phyloP scores from a whole-genome alignment of 2,113 vertebrate species.

The Equus przewalskii region DNA sequence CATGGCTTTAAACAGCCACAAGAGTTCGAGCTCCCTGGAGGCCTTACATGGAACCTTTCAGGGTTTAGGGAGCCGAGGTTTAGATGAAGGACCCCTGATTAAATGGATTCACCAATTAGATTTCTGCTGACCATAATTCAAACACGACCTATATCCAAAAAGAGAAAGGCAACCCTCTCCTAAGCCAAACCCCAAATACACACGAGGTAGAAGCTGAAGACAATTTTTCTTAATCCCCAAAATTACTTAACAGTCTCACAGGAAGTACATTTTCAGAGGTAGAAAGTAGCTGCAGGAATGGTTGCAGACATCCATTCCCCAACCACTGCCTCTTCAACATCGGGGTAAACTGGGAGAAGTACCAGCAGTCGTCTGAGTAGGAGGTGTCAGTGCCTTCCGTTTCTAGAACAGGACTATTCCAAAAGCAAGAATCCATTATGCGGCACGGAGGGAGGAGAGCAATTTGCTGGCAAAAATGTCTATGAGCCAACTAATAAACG shows the following conservation, averaged over 20 bases:
- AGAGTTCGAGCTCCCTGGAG: not conserved
- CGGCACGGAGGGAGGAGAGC: not conserved
- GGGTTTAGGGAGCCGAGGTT: not conserved
- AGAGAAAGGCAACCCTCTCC: not conserved
- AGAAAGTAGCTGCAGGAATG: constrained; percentile 11
- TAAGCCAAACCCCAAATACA: constrained; percentile 58
- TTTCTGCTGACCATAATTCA: constrained; percentile 15
- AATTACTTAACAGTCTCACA: constrained; percentile 31
- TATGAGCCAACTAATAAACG: not conserved
- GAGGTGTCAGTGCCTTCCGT: not conserved
- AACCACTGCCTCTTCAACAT: not conserved
- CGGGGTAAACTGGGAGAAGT: not conserved
- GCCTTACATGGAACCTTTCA: not conserved
- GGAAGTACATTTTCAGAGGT: constrained; percentile 32
- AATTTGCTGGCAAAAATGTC: constrained; percentile 15
- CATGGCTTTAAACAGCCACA: not conserved
- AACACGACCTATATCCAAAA: constrained; percentile 40
- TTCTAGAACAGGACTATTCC: constrained; percentile 42
- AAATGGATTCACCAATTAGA: not conserved
- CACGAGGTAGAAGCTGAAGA: not conserved
- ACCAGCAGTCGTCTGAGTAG: not conserved
- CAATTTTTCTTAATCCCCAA: constrained; percentile 21
- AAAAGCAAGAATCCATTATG: not conserved
- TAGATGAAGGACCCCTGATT: not conserved
- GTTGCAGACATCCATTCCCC: not conserved